Evolutionary conservation across 2,888 invertebrate genomes (phyloP).

Genomic region (Mythimna loreyi): DNA sequence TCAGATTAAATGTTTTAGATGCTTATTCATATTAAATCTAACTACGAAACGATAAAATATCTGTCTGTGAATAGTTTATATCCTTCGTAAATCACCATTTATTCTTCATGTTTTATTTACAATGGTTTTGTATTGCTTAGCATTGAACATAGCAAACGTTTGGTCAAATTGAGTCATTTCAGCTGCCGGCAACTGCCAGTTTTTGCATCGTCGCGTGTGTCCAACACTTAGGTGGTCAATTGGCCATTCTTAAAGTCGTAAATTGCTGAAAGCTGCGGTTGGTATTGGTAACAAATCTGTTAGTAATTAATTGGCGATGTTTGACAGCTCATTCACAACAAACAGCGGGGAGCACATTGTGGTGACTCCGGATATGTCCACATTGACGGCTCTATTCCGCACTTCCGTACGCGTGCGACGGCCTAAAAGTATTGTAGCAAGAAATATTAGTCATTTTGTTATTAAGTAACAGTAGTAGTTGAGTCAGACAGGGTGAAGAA

Average conservation of each 20-base stretch:
- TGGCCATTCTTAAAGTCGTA: conserved; percentile 63
- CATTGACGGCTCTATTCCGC: conserved; percentile 85
- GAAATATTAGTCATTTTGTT: conserved; percentile 51
- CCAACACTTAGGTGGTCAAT: conserved; percentile 66
- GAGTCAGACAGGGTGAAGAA: conserved; percentile 19
- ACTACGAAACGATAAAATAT: neutral
- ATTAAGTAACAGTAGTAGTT: conserved; percentile 31
- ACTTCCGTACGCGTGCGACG: conserved; percentile 75
- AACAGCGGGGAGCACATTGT: conserved; percentile 83
- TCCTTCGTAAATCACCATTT: conserved; percentile 17
- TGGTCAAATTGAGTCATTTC: conserved; percentile 42
- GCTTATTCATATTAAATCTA: conserved; percentile 18
- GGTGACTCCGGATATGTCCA: conserved; percentile 79
- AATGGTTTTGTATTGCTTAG: neutral
- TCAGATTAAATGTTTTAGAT: conserved; percentile 6
- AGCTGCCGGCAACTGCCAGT: conserved; percentile 63
- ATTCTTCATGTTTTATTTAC: neutral
- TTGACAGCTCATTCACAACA: conserved; percentile 89
- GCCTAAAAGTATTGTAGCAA: conserved; percentile 44
- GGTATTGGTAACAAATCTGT: conserved; percentile 69
- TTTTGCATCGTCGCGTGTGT: conserved; percentile 69
- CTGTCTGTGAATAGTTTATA: neutral
- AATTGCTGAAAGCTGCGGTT: conserved; percentile 74
- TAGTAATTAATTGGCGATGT: conserved; percentile 81
- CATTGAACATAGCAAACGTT: neutral